Evolutionary conservation across 1,140 invertebrate genomes (phyloP), one percentile per base, ranked within the genome.

Genomic region (Drosophila guanche): DNA sequence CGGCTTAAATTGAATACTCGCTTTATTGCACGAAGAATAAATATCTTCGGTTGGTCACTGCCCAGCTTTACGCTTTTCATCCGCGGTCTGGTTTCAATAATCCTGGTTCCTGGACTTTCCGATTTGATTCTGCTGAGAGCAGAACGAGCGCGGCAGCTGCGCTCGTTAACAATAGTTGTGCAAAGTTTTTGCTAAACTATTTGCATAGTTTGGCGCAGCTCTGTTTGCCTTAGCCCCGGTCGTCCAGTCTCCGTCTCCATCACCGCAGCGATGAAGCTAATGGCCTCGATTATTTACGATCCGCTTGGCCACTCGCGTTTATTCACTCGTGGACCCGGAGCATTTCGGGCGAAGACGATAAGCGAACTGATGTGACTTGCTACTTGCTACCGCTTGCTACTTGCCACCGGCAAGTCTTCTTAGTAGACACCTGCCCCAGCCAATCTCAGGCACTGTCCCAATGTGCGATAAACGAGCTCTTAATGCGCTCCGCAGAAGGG

Each of bases 251-350:
- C 33, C 10, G 3, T 37, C 10, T 12, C 4, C 10, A 1, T 37
- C 10, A 4, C 4, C 29, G 16, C 1, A 23, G 4, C 29, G 0
- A 41, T n/a, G 63, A 65, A 58, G 70, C 74, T 76, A 76, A 76
- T 76, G 74, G 65, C 63, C 56, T 60, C 74, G 74, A 76, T 76
- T 76, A 76, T 76, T 76, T 76, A 76, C 74, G 74, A 76, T 76
- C 65, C 70, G 70, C 71, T 73, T 52, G 74, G 74, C 70, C 73
- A 76, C 74, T 76, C 74, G 59, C 74, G 74, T 63, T 76, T 69
- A 74, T 61, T 76, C 74, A 74, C 56, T 72, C 58, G 74, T 50
- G 22, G 41, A 25, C n/a, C 41, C 43, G 25, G 53, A 73, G 58
- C 63, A 58, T 40, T 58, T 58, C 20, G 20, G 37, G 45, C 20